Evolutionary conservation across 2,797 vertebrate genomes (phyloP), one percentile per base, ranked within the genome.

Genomic region (Hyperoplus lanceolatus): DNA sequence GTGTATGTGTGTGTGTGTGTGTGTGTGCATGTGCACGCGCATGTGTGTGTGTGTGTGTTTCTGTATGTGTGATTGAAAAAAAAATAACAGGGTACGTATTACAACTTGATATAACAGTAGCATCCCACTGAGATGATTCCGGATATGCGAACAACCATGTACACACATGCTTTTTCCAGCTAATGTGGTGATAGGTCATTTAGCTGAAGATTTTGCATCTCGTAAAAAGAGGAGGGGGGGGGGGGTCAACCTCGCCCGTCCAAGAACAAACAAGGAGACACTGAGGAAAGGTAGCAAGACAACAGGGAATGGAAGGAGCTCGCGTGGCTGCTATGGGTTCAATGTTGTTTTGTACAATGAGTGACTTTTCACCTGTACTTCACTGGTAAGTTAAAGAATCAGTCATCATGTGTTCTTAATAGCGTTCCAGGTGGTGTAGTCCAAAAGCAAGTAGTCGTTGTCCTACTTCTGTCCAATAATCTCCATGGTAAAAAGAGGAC

Each of bases 301-400:
- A 76, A 73, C 86, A 80, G 82, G 84, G 82, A 64, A 87, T 86
- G 88, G 83, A 70, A 87, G 87, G 73, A 59, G 73, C 62, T 83
- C 76, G 81, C 71, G 39, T 62, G 53, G 84, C 73, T 66, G 64
- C 68, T 43, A 71, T 70, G 70, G 29, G 80, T 89, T 80, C 87
- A 29, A 77, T 89, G 88, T 77, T 75, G n/a, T 92, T 29, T 89
- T 95, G 89, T 94, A 93, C 93, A 94, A 70, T 79, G 72, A 75
- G 73, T 60, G 73, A 82, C 76, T 51, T 75, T 76, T 70, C 59
- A 68, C 70, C 63, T 68, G 60, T 79, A 89, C 70, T 81, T 29
- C 87, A 80, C 81, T 48, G 79, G 82, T 82, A 81, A 73, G 83
- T 29, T 29, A 84, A 79, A 72, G 75, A 86, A 74, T 90, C 78